phyloP scores from a whole-genome alignment of 2,888 invertebrate genomes.

The Tinea trinotella region DNA sequence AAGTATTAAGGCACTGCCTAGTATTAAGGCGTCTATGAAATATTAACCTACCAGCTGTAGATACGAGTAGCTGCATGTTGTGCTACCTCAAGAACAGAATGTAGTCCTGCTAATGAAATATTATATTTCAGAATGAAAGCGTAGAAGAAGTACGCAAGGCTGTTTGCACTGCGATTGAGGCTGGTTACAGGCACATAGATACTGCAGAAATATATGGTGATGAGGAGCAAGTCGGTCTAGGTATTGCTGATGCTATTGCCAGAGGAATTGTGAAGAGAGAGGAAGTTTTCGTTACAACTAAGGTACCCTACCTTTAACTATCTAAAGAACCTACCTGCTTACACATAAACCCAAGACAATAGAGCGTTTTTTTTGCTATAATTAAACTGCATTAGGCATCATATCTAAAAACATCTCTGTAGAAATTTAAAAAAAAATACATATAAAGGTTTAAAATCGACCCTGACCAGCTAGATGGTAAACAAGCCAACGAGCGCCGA shows the following conservation, averaged over 20 bases:
- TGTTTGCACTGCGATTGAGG: constrained; percentile 69
- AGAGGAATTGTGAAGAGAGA: constrained; percentile 65
- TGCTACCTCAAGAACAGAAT: no score
- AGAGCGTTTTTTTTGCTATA: not conserved
- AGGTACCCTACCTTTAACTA: constrained; percentile 39
- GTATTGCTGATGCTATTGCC: constrained; percentile 61
- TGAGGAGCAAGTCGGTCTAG: constrained; percentile 69
- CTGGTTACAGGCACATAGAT: constrained; percentile 77
- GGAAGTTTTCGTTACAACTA: constrained; percentile 71
- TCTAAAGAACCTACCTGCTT: not conserved
- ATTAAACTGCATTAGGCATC: no score
- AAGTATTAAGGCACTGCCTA: no score
- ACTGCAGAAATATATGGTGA: constrained; percentile 74
- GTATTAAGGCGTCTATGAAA: no score
- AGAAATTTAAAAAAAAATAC: no score
- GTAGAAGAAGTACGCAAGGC: constrained; percentile 13
- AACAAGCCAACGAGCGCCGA: no score
- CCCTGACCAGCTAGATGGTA: no score
- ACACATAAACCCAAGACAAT: not conserved
- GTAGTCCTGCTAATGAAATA: no score
- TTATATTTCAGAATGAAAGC: constrained; percentile 1
- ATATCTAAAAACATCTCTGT: no score
- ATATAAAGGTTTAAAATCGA: no score
- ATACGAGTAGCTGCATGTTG: no score
- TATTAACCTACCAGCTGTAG: no score